These are phyloP conservation scores for Carassius carassius DNA, from an alignment of 2,113 vertebrate species.

Conservation along the genomic window DNA sequence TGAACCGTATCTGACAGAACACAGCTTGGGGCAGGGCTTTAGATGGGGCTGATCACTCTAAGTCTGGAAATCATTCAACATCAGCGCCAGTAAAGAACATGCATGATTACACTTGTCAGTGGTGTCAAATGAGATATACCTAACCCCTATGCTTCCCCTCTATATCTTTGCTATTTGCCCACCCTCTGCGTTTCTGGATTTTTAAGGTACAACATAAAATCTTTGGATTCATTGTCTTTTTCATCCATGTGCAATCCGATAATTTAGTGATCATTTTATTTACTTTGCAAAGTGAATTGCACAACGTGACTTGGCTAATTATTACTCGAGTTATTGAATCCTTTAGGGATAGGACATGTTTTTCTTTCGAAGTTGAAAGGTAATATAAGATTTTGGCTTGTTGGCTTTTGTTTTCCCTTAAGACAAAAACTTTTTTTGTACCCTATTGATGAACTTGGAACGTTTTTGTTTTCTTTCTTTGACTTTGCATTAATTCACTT, in stretches of 20 bases:
- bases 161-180: neutral
- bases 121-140: slow-evolving; percentile 31
- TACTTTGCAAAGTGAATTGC: neutral
- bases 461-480: neutral
- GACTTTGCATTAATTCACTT: too few relatives aligned
- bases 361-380: neutral
- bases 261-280: neutral
- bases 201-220: neutral
- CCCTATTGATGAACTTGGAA: neutral
- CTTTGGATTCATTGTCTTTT: neutral
- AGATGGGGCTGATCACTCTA: slow-evolving; percentile 45
- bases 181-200: neutral
- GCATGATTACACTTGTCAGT: slow-evolving; percentile 48
- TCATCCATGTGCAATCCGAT: neutral
- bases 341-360: neutral
- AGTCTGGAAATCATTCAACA: slow-evolving; percentile 49
- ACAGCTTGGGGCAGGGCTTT: slow-evolving; percentile 22
- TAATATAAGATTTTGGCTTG: neutral
- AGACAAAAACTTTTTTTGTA: neutral
- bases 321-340: neutral
- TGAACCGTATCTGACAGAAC: neutral
- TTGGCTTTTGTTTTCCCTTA: neutral
- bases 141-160: slow-evolving; percentile 22
- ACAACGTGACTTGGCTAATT: slow-evolving; percentile 3
- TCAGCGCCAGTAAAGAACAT: slow-evolving; percentile 28